Evolutionary conservation across 2,113 vertebrate species (phyloP), one percentile per base, ranked within the genome.

Genomic region (Corvus moneduloides): DNA sequence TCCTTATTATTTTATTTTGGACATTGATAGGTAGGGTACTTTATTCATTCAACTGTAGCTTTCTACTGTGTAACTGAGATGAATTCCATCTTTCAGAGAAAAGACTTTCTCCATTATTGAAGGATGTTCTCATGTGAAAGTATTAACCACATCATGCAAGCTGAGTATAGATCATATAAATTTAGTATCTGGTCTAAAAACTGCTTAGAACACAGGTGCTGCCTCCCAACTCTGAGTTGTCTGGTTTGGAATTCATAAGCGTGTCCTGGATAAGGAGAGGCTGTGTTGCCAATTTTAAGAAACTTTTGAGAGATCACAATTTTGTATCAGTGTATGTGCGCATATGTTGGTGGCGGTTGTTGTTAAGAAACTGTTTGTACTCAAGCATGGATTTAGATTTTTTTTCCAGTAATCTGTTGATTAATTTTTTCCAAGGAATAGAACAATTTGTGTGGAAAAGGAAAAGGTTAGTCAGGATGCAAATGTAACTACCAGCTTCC

Each of bases 301-400:
- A 67, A 48, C 15, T 71, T 84, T 51, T 20, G 33, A 66, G 71
- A 67, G 39, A 35, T 27, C 1, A 1, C 27, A 37, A 16, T 61
- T 94, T 33, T 52, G 11, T 78, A 9, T 49, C 9, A 12, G 59
- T 59, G 49, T 28, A 19, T 13, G 56, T 26, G 77, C 41, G 4
- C 74, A 68, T 64, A 33, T 85, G 80, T 37, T 2, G 4, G 4
- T 72, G 39, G 54, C 2, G 43, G 49, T 64, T 87, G 81, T 77
- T 89, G 73, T 74, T 83, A 64, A 87, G 92, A 94, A 93, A 87
- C 87, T 76, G 52, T 89, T 96, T 93, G 92, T 95, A 77, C 92
- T 94, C 64, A 49, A 92, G 75, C 87, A 59, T 67, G 32, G 72
- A 54, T 74, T 93, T 83, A 59, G 71, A 27, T 13, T 58, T 63